A percentile compares a stretch with the other conserved stretches of the same genome.
Conservation (phyloP, 2,797 vertebrate species). For the Anableps anableps region DNA sequence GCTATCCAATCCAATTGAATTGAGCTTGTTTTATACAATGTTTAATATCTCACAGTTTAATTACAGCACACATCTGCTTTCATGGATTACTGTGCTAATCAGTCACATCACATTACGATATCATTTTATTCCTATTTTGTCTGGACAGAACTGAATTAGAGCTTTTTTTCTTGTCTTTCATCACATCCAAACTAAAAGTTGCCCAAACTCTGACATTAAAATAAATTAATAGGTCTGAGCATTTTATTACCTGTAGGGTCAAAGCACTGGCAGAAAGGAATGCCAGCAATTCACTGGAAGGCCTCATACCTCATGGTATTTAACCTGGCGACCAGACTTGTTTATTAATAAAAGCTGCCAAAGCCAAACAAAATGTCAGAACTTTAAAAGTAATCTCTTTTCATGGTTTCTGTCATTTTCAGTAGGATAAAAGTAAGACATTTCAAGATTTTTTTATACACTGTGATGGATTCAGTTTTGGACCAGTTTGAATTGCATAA, state of each 20-base stretch:
- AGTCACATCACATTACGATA: slow-evolving; percentile 2
- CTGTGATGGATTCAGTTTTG: too few species aligned
- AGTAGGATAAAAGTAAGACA: too few species aligned
- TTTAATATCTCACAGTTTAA: slow-evolving; percentile 18
- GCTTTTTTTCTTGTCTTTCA: too few species aligned
- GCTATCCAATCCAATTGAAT: slow-evolving; percentile 16
- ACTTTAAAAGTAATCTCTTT: background rate
- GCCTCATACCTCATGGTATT: too few species aligned
- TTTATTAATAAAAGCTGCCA: background rate
- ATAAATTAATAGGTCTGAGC: background rate
- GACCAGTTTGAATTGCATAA: background rate
- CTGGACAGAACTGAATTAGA: background rate
- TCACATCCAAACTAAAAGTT: background rate
- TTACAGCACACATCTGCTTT: slow-evolving; percentile 45
- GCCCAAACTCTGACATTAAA: background rate
- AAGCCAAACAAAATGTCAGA: background rate
- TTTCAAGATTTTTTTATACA: too few species aligned
- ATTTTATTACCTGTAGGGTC: too few species aligned
- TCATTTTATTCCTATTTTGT: background rate
- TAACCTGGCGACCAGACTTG: too few species aligned
- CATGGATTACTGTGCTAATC: slow-evolving; percentile 17
- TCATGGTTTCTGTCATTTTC: background rate
- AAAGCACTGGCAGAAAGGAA: too few species aligned
- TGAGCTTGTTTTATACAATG: slow-evolving; percentile 4
- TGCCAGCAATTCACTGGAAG: too few species aligned